Evolutionary conservation across 1,140 invertebrate species (phyloP).

Genomic region (Campoletis sonorensis): DNA sequence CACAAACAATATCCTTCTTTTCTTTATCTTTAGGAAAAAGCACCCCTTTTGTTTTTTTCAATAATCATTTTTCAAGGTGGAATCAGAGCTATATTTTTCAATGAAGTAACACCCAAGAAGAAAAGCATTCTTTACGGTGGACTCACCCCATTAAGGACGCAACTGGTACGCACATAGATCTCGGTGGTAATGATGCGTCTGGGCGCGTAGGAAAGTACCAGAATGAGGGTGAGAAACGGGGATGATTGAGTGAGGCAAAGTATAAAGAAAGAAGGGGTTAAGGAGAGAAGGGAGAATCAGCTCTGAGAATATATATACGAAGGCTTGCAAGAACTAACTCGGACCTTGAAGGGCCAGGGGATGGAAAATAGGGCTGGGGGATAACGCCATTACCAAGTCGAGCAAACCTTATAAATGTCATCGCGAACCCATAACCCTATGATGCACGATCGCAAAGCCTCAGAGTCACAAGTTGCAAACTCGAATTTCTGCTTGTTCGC

Average conservation of each 20-base stretch:
- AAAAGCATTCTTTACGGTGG: not conserved
- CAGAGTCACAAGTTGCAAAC: conserved; percentile 41
- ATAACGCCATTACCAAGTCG: conserved; percentile 58
- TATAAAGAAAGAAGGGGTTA: conserved; percentile 13
- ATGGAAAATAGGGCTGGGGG: not conserved
- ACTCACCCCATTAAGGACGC: conserved; percentile 62
- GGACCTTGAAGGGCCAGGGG: not conserved
- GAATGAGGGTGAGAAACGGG: not conserved
- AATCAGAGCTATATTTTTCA: conserved; percentile 69
- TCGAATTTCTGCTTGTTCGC: conserved; percentile 25
- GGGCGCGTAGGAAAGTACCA: conserved; percentile 47
- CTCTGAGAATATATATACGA: not conserved
- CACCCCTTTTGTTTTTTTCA: not conserved
- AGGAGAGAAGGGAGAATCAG: not conserved
- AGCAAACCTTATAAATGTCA: conserved; percentile 70
- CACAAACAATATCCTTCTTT: too few species aligned
- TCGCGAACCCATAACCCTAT: conserved; percentile 66
- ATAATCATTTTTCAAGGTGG: conserved; percentile 48
- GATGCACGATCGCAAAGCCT: conserved; percentile 60
- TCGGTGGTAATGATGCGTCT: conserved; percentile 65
- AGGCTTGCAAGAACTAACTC: too few species aligned
- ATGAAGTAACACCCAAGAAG: conserved; percentile 57
- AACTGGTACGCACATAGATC: conserved; percentile 61
- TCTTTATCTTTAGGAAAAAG: not conserved
- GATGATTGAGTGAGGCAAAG: conserved; percentile 1